phyloP scores from a whole-genome alignment of 2,113 vertebrate species.

The Peromyscus californicus region DNA sequence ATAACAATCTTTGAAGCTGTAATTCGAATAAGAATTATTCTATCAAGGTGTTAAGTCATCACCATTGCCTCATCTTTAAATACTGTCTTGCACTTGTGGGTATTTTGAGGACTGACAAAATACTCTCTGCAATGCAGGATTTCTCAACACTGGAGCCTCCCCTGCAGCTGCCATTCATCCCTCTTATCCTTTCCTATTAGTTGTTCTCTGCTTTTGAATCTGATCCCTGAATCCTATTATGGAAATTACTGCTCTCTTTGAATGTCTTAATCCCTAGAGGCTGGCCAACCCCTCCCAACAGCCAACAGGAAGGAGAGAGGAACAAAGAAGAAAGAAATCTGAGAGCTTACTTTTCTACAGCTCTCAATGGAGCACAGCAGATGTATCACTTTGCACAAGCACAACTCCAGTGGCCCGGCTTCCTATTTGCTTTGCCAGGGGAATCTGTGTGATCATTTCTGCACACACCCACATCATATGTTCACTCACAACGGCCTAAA shows the following conservation, averaged over 20 bases:
- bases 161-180: background rate
- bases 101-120: background rate
- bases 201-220: conserved; percentile 69
- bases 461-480: background rate
- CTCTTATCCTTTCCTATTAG: conserved; percentile 47
- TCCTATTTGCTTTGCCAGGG: conserved; percentile 6
- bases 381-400: conserved; percentile 80
- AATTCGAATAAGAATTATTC: conserved; percentile 13
- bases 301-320: conserved; percentile 78
- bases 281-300: conserved; percentile 65
- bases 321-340: conserved; percentile 75
- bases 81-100: background rate
- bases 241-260: conserved; percentile 78
- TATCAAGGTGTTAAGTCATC: background rate
- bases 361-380: conserved; percentile 70
- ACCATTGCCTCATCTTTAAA: background rate
- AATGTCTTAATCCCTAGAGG: conserved; percentile 75
- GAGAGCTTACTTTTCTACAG: conserved; percentile 66
- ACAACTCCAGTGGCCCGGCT: conserved; percentile 53
- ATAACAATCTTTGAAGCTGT: background rate
- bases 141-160: background rate
- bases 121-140: background rate
- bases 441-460: background rate
- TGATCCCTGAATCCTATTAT: conserved; percentile 78
- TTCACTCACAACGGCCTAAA: background rate